phyloP scores from a whole-genome alignment of 2,888 invertebrate genomes.

The Protula sp. region DNA sequence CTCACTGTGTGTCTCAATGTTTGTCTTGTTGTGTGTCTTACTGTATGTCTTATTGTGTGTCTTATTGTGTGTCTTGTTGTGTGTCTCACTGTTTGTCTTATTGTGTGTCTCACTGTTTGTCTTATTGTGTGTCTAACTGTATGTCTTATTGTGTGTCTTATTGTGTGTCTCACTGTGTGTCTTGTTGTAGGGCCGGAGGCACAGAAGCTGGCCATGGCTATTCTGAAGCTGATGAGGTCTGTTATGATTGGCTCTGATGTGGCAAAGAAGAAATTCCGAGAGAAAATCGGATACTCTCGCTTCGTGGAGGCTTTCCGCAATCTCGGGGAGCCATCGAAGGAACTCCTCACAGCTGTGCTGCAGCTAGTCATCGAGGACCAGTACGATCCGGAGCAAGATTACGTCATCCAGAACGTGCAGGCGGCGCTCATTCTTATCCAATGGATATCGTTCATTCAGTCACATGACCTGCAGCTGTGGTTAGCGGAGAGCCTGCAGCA shows the following conservation, averaged over 20 bases:
- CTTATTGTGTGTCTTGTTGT: no score
- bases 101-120: no score
- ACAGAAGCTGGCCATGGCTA: conserved; percentile 40
- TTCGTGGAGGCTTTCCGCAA: conserved; percentile 52
- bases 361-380: conserved; percentile 51
- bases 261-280: conserved; percentile 48
- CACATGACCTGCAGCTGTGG: conserved; percentile 54
- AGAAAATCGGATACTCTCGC: conserved; percentile 48
- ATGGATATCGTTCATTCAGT: conserved; percentile 57
- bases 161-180: no score
- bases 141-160: no score
- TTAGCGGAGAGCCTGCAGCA: conserved; percentile 47
- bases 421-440: conserved; percentile 57
- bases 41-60: no score
- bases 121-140: no score
- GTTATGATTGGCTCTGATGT: conserved; percentile 37
- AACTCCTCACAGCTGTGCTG: conserved; percentile 56
- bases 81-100: no score
- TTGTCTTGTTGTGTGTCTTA: no score
- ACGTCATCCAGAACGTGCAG: conserved; percentile 52
- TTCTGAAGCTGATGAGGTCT: conserved; percentile 36
- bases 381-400: not conserved
- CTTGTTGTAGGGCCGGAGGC: conserved; percentile 36
- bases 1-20: no score
- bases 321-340: conserved; percentile 55